Base-by-base conservation (phyloP, 2,888 invertebrate species). In the Rhabditoides inermis region DNA sequence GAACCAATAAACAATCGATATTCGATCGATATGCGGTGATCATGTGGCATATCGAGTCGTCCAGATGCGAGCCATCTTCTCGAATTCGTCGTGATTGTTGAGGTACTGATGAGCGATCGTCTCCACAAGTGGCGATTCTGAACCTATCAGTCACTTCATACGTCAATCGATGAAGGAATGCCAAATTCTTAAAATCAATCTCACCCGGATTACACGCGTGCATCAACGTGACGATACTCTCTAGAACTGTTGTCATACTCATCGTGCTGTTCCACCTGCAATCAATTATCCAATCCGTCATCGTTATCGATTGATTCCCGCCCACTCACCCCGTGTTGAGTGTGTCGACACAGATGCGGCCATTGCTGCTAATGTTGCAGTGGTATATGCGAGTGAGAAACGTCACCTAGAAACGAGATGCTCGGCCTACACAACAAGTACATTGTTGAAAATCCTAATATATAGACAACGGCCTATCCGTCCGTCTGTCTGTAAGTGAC, bases 251-350 rank as follows among this genome's bases (percentile, higher is more conserved):
- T 61, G 91, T 90, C 81, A 95, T 91, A 72, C 94, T 94, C 76
- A 95, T 83, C 41, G 94, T 92, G n/a, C 95, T 92, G 30, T 90
- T 91, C 95, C 95, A 98, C 80, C 94, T 92, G 80, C 94, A n/a
- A n/a, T n/a, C n/a, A n/a, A n/a, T n/a, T n/a, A n/a, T n/a, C n/a
- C n/a, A n/a, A n/a, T n/a, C n/a, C n/a, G n/a, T n/a, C n/a, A n/a
- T n/a, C n/a, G n/a, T n/a, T n/a, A n/a, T n/a, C n/a, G n/a, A n/a
- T n/a, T n/a, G n/a, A n/a, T n/a, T n/a, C n/a, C n/a, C n/a, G n/a
- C n/a, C n/a, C n/a, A n/a, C n/a, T n/a, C n/a, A n/a, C n/a, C n/a
- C n/a, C n/a, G n/a, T n/a, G n/a, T n/a, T n/a, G n/a, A n/a, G n/a
- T n/a, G n/a, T n/a, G n/a, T n/a, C n/a, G n/a, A n/a, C n/a, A n/a